These are phyloP conservation scores for Lobophora halterata DNA, from an alignment of 2,888 invertebrate genomes.

Conservation along the genomic window DNA sequence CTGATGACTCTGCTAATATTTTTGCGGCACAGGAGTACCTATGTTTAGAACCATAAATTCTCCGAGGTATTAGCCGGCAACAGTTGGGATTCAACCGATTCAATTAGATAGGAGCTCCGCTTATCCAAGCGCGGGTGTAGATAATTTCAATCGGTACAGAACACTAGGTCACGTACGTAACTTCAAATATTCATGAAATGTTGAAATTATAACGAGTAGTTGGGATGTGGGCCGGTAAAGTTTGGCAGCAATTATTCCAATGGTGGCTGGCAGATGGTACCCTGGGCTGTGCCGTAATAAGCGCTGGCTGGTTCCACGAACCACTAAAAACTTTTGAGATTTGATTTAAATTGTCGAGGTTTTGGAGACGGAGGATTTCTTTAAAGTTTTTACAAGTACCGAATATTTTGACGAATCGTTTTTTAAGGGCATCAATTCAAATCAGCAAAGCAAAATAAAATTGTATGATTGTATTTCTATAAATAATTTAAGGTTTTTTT, in stretches of 20 bases:
- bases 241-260: slow-evolving; percentile 45
- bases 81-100: no score
- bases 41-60: no score
- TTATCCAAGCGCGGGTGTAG: slow-evolving; percentile 6
- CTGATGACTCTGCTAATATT: no score
- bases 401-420: no score
- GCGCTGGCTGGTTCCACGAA: slow-evolving; percentile 24
- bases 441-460: no score
- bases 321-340: slow-evolving; percentile 32
- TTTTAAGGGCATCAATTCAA: no score
- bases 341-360: slow-evolving; percentile 31
- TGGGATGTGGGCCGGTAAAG: slow-evolving; percentile 35
- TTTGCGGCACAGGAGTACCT: no score
- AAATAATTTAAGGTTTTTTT: no score
- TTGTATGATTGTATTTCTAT: no score
- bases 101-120: slow-evolving; percentile 18
- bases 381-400: slow-evolving; percentile 4
- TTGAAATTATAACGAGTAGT: slow-evolving; percentile 33
- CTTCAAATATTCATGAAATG: slow-evolving; percentile 32
- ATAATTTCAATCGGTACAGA: slow-evolving; percentile 13
- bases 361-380: slow-evolving; percentile 23
- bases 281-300: slow-evolving; percentile 27
- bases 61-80: no score
- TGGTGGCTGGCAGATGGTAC: slow-evolving; percentile 42
- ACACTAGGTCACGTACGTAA: slow-evolving; percentile 27